These are phyloP conservation scores for Agrochola litura DNA, from an alignment of 2,888 invertebrate species.

Conservation along the genomic window DNA sequence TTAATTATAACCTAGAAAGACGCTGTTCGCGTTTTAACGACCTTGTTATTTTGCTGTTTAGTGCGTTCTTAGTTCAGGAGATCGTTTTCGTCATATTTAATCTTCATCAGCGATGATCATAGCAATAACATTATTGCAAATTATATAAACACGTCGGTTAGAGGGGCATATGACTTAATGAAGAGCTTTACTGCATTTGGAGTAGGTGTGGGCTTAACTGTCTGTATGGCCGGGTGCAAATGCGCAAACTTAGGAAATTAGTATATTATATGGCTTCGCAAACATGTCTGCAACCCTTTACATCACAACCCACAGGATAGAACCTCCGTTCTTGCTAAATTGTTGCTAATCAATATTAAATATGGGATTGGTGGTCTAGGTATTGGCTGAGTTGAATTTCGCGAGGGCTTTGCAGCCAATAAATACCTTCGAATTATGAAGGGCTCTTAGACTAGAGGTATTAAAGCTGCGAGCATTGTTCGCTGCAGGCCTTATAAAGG, in stretches of 20 bases:
- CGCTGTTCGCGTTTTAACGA: constrained; percentile 32
- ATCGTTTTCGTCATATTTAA: neutral
- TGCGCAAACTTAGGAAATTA: constrained; percentile 7
- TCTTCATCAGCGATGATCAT: neutral
- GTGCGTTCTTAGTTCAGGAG: constrained; percentile 31
- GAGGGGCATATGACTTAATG: neutral
- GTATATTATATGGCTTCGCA: constrained; percentile 46
- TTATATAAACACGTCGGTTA: neutral
- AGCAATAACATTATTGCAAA: neutral
- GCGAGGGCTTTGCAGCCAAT: neutral
- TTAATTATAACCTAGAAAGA: constrained; percentile 40
- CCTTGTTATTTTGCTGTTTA: constrained; percentile 49
- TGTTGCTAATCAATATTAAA: neutral
- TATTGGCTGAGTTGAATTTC: no score
- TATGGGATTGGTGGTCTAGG: no score
- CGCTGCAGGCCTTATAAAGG: constrained; percentile 55
- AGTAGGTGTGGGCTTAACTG: constrained; percentile 13
- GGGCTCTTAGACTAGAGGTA: constrained; percentile 37
- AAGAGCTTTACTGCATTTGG: constrained; percentile 15
- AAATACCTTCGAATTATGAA: neutral
- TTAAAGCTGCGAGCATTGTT: constrained; percentile 53
- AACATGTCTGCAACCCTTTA: constrained; percentile 21
- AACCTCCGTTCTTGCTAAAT: neutral
- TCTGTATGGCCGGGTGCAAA: neutral
- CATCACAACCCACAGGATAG: neutral